These are phyloP conservation scores for Megathymus violae DNA, from an alignment of 1,140 invertebrate genomes.

Conservation along the genomic window DNA sequence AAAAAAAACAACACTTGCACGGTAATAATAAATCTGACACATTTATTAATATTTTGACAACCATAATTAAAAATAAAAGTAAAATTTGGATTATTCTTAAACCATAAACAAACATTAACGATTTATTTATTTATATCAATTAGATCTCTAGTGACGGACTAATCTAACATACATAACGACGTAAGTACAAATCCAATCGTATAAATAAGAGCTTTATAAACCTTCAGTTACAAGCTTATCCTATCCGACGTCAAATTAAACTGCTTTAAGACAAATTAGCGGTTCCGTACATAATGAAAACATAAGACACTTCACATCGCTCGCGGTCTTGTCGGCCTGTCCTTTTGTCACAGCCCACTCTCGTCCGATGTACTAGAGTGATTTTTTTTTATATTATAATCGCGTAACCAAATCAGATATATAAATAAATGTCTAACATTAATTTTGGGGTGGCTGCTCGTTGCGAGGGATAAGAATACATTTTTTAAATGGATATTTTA, in stretches of 20 bases:
- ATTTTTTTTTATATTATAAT: too few relatives aligned
- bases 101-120: conserved; percentile 42
- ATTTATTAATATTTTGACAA: conserved; percentile 27
- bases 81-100: conserved; percentile 23
- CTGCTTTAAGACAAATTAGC: conserved; percentile 6
- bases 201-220: conserved; percentile 60
- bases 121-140: conserved; percentile 43
- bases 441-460: too few relatives aligned
- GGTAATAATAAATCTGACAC: conserved; percentile 10
- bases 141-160: conserved; percentile 50
- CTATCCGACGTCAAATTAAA: conserved; percentile 45
- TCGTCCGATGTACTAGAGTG: too few relatives aligned
- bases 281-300: conserved; percentile 30
- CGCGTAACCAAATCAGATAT: too few relatives aligned
- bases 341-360: too few relatives aligned
- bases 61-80: conserved; percentile 21
- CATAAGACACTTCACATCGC: too few relatives aligned
- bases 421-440: too few relatives aligned
- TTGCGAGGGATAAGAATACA: too few relatives aligned
- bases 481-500: conserved; percentile 47
- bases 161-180: conserved; percentile 52
- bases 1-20: conserved; percentile 16
- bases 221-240: conserved; percentile 72
- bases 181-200: conserved; percentile 78
- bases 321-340: too few relatives aligned